A percentile compares a stretch with the other conserved stretches of the same genome.
Conservation (phyloP, 1,140 invertebrate species). For the Apocrypta bakeri region DNA sequence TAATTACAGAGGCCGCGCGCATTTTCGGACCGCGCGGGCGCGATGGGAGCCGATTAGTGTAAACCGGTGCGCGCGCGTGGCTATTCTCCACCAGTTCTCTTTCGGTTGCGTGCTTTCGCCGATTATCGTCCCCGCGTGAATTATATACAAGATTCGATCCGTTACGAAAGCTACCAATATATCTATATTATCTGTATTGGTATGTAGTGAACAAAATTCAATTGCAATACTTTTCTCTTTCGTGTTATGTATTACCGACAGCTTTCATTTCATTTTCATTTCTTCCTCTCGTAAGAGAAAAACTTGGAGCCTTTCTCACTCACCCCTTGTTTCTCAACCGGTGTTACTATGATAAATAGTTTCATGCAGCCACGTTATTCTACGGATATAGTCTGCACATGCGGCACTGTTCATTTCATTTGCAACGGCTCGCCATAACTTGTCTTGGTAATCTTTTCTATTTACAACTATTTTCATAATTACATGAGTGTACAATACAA, state of each 20-base stretch:
- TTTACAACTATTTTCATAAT: no score
- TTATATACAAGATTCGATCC: neutral
- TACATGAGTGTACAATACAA: no score
- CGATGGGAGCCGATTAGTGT: neutral
- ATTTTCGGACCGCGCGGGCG: neutral
- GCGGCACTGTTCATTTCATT: neutral
- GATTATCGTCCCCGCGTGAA: neutral
- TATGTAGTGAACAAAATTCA: no score
- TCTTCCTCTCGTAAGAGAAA: neutral
- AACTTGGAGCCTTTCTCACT: neutral
- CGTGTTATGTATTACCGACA: neutral
- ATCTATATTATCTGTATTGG: no score
- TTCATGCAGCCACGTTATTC: constrained; percentile 56
- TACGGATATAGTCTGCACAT: neutral
- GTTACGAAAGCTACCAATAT: neutral
- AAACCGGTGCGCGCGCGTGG: neutral
- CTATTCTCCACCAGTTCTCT: no score
- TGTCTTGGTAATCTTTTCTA: no score
- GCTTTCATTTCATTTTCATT: neutral
- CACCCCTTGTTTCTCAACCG: neutral
- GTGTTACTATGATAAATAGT: constrained; percentile 57
- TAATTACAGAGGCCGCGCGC: constrained; percentile 28
- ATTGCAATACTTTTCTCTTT: no score
- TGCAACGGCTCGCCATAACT: neutral
- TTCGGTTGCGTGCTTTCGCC: neutral